Evolutionary conservation across 2,888 invertebrate species (phyloP).

Genomic region (Drosophila conformis): DNA sequence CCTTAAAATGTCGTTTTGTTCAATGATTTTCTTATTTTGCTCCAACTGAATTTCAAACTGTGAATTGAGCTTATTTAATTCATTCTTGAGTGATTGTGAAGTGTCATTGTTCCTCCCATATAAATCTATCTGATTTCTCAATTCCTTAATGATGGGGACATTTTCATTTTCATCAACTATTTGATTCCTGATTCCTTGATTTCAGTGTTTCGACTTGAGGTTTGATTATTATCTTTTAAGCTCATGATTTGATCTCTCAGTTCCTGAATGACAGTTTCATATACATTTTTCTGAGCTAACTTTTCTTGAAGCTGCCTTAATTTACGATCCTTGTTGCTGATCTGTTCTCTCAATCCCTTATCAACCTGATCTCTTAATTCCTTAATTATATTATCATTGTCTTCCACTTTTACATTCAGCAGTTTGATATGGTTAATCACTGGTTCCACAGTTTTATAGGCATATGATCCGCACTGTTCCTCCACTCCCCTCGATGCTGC

Average conservation of each 20-base stretch:
- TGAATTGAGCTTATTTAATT: too few relatives aligned
- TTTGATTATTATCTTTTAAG: too few relatives aligned
- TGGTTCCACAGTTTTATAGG: fast-evolving
- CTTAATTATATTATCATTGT: not conserved
- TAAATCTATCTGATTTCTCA: too few relatives aligned
- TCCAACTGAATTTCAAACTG: too few relatives aligned
- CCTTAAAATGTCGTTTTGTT: too few relatives aligned
- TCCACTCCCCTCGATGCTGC: not conserved
- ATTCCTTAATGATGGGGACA: too few relatives aligned
- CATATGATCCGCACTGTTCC: not conserved
- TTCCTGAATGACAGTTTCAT: not conserved
- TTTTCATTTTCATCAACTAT: too few relatives aligned
- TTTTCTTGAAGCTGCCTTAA: not conserved
- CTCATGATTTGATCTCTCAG: not conserved
- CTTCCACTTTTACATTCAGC: not conserved
- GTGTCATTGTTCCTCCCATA: too few relatives aligned
- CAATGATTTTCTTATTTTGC: too few relatives aligned
- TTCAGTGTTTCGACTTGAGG: too few relatives aligned
- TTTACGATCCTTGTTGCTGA: not conserved
- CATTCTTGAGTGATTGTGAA: too few relatives aligned
- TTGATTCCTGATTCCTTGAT: too few relatives aligned
- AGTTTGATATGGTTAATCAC: not conserved
- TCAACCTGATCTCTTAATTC: not conserved
- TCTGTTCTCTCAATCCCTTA: not conserved
- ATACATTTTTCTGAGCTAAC: not conserved